Conservation (phyloP, 2,113 vertebrate species). For the crab-eating macaque (Macaca fascicularis) region DNA sequence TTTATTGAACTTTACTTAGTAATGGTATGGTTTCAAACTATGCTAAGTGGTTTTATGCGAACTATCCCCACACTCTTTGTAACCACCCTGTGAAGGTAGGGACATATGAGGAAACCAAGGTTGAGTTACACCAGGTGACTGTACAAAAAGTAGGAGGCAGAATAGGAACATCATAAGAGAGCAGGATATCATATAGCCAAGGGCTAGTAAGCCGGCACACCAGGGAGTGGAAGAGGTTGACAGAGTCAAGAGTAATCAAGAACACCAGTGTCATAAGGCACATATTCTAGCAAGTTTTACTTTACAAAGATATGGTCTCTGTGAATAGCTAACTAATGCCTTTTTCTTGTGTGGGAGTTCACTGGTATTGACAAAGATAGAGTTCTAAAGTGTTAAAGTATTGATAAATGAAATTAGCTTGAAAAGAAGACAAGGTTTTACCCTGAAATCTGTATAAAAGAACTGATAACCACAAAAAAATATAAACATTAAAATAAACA, state of each 20-base stretch:
- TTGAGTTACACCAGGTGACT: not conserved
- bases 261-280: not conserved
- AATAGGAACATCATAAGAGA: not conserved
- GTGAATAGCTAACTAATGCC: not conserved
- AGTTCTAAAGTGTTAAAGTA: not conserved
- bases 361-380: not conserved
- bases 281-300: not conserved
- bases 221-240: not conserved
- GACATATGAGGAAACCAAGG: not conserved
- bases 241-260: not conserved
- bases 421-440: not conserved
- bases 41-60: not conserved
- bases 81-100: not conserved
- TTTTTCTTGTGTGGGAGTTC: not conserved
- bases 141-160: not conserved
- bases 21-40: not conserved
- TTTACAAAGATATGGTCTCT: not conserved
- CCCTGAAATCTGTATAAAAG: not conserved
- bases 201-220: not conserved
- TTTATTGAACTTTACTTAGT: not conserved
- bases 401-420: not conserved
- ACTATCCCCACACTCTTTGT: not conserved
- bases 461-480: not conserved
- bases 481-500: not conserved
- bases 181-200: not conserved